Conservation (phyloP, 2,797 vertebrate genomes). For the Parauchenoglanis punctatus region DNA sequence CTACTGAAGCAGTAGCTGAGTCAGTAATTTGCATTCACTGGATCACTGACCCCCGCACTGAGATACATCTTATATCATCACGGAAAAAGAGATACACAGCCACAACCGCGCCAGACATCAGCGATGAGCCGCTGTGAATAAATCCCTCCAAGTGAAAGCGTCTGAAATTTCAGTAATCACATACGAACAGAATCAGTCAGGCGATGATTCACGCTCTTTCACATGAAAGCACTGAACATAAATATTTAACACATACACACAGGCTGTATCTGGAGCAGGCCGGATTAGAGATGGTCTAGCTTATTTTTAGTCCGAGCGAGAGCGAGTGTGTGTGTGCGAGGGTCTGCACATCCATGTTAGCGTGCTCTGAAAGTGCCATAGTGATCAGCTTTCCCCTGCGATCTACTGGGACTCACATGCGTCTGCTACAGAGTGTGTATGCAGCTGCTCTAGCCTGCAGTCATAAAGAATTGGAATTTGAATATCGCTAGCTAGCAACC, state of each 20-base stretch:
- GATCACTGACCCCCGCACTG: not conserved
- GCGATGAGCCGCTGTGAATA: not conserved
- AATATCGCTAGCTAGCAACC: not conserved
- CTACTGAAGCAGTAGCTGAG: too few species aligned
- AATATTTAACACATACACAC: not conserved
- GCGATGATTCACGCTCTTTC: not conserved
- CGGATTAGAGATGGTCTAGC: constrained; percentile 50
- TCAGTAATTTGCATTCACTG: not conserved
- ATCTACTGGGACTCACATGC: constrained; percentile 5
- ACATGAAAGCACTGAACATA: not conserved
- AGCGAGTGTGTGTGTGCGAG: not conserved
- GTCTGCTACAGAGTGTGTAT: not conserved
- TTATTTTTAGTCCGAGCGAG: constrained; percentile 53
- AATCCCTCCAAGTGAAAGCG: not conserved
- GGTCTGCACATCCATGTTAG: constrained; percentile 15
- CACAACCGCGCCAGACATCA: not conserved
- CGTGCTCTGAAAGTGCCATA: constrained; percentile 11
- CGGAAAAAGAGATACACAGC: not conserved
- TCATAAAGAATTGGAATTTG: not conserved
- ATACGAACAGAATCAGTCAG: not conserved
- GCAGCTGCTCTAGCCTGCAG: not conserved
- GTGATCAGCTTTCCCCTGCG: constrained; percentile 15
- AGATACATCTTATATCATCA: not conserved
- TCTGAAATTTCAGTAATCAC: not conserved
- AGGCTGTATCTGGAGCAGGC: constrained; percentile 5